Percentiles rank a stretch among this genome's conserved stretches.
Evolutionary conservation across 2,888 invertebrate species (phyloP).

Genomic region (Netelia inedita): DNA sequence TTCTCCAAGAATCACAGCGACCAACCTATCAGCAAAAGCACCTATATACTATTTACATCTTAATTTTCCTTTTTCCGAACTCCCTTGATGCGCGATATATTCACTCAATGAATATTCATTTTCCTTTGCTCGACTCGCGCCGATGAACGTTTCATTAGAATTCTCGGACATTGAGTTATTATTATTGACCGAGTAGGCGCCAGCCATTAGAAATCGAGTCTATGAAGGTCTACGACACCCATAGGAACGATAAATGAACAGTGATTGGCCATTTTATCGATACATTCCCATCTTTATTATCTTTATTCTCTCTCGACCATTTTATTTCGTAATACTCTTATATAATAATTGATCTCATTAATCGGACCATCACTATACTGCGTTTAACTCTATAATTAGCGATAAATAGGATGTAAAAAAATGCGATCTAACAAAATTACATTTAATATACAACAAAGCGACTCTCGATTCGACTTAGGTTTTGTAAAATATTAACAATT

Average conservation of each 20-base stretch:
- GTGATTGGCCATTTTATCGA: background rate
- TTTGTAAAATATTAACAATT: background rate
- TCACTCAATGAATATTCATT: slow-evolving; percentile 61
- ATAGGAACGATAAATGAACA: background rate
- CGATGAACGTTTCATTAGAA: slow-evolving; percentile 27
- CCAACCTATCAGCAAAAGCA: background rate
- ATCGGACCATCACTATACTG: too few relatives aligned
- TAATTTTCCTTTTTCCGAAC: slow-evolving; percentile 39
- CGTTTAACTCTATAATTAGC: too few relatives aligned
- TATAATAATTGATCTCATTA: too few relatives aligned
- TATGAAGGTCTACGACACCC: slow-evolving; percentile 10
- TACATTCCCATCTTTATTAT: slow-evolving; percentile 7
- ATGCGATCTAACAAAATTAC: too few relatives aligned
- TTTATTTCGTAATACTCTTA: too few relatives aligned
- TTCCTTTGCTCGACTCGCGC: slow-evolving; percentile 21
- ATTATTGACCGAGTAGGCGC: slow-evolving; percentile 31
- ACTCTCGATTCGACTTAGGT: background rate
- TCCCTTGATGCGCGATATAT: slow-evolving; percentile 18
- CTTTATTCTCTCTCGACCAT: slow-evolving; percentile 3
- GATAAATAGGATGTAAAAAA: too few relatives aligned
- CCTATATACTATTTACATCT: slow-evolving; percentile 35
- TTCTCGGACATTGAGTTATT: slow-evolving; percentile 14
- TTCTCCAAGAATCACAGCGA: slow-evolving; percentile 42
- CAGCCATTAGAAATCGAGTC: slow-evolving; percentile 33
- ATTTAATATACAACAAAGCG: too few relatives aligned